Evolutionary conservation across 2,113 vertebrate genomes (phyloP), one percentile per base, ranked within the genome.

Genomic region (Oxyura jamaicensis): DNA sequence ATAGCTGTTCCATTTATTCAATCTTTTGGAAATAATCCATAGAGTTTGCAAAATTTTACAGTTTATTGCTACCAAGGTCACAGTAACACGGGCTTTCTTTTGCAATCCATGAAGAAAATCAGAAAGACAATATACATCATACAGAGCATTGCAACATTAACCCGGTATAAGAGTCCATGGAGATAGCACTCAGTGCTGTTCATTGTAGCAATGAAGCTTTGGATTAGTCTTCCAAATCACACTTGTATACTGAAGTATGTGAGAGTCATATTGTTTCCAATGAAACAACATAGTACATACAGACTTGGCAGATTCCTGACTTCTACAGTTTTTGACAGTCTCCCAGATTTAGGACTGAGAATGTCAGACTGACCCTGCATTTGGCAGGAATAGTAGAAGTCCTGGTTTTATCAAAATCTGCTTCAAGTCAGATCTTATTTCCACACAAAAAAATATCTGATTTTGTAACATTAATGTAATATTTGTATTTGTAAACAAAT

Each of bases 351-450:
- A 93, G 71, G 81, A 94, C 52, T 46, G 31, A 80, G 75, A 97
- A 90, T 94, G 78, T 95, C 91, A 96, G 79, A 95, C 50, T 95
- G 94, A 96, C 95, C 92, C 67, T 85, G 80, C 62, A 33, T 69
- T 71, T 96, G 94, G 79, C 85, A 93, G 76, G 53, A 91, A 81
- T 77, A 95, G 91, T 2, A 94, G 26, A 93, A 92, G 68, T 73
- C 28, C 73, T 87, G 60, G 59, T 88, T 95, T 85, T 78, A 93
- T 60, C 12, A 20, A 90, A 92, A 59, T 83, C 29, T 75, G 36
- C 28, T 77, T 72, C 33, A 29, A 90, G 48, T 55, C 63, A 92
- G 80, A 95, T 85, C 71, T 92, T 6, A 78, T 88, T 97, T 95
- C 42, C 13, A 42, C 39, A 26, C 28, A 66, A 42, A 29, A 85